These are phyloP conservation scores for Pseudopleuronectes americanus DNA, from an alignment of 2,797 vertebrate genomes.

Conservation along the genomic window DNA sequence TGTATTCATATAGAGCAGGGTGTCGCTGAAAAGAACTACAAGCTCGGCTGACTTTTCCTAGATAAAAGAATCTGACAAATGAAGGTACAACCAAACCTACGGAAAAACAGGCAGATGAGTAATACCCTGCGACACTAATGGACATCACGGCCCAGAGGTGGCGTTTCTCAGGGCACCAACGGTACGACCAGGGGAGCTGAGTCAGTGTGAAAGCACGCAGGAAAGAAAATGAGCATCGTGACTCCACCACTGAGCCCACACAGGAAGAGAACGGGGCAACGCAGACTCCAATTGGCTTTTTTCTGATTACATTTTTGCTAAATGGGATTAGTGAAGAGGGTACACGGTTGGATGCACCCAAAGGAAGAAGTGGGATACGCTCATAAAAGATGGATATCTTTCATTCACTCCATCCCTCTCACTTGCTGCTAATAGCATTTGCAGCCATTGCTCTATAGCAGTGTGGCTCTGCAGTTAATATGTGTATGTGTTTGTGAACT, in stretches of 20 bases:
- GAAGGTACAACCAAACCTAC: slow-evolving; percentile 16
- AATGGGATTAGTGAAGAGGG: slow-evolving; percentile 66
- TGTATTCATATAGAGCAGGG: neutral
- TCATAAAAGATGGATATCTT: slow-evolving; percentile 68
- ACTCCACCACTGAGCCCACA: slow-evolving; percentile 18
- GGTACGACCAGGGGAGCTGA: slow-evolving; percentile 3
- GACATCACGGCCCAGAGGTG: slow-evolving; percentile 21
- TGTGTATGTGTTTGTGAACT: slow-evolving; percentile 35
- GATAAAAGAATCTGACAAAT: slow-evolving; percentile 24
- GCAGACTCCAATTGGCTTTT: slow-evolving; percentile 52
- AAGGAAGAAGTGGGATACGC: slow-evolving; percentile 48
- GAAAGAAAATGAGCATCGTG: neutral
- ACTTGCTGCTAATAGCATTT: slow-evolving; percentile 63
- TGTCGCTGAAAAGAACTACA: slow-evolving; percentile 17
- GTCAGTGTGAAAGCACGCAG: neutral
- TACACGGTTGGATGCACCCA: slow-evolving; percentile 39
- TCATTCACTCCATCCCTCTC: slow-evolving; percentile 50
- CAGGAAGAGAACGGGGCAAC: slow-evolving; percentile 32
- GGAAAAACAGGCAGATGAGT: neutral
- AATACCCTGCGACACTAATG: slow-evolving; percentile 12
- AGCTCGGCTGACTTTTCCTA: slow-evolving; percentile 4
- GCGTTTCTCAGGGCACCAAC: neutral
- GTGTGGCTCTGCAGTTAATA: slow-evolving; percentile 20
- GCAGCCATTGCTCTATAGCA: slow-evolving; percentile 28
- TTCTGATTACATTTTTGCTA: slow-evolving; percentile 66